Base-by-base conservation (phyloP, 2,888 invertebrate genomes). In the Coelopa pilipes region DNA sequence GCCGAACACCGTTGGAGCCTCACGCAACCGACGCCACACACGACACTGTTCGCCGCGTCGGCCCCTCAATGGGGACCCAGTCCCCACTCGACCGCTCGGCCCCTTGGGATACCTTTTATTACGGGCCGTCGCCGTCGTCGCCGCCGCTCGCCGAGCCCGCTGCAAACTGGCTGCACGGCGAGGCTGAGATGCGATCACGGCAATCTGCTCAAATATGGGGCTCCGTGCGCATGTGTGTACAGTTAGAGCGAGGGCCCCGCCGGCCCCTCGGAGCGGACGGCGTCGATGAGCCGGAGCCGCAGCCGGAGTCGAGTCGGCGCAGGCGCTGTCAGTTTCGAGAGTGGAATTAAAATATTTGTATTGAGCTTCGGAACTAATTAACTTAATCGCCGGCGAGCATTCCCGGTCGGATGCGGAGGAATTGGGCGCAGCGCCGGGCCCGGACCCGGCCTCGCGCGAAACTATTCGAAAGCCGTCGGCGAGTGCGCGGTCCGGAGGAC, bases 181-280 rank as follows among this genome's bases (percentile, higher is more conserved):
- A n/a, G n/a, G 34, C 34, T 34, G 34, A 34, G 34, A 72, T 71
- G 74, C 69, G 70, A 76, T 75, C 74, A 74, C 72, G 74, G 76
- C 75, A 74, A 76, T 67, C 71, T 62, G 45, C 55, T 59, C 67
- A 67, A 67, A 60, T 72, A 72, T 72, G 63, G 65, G 65, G 63
- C 55, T 71, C 45, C 13, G 50, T 65, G 50, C 15, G 19, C 47
- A 21, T 21, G 17, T 46, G 15, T 53, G 46, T 65, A 63, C 71
- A 71, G 71, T 65, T 71, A 71, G 53, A 65, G 71, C 46, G 21
- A 57, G 15, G 57, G 15, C 1, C 34, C 34, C 2, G 7, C 34
- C 34, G 13, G 1, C 2, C 34, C 34, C 12, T 1, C 2, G 24
- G 9, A 19, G 19, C 19, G 2, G 4, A 21, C 13, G 12, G 21